Conservation (phyloP, 1,140 invertebrate species). For the Euwallacea fornicatus region DNA sequence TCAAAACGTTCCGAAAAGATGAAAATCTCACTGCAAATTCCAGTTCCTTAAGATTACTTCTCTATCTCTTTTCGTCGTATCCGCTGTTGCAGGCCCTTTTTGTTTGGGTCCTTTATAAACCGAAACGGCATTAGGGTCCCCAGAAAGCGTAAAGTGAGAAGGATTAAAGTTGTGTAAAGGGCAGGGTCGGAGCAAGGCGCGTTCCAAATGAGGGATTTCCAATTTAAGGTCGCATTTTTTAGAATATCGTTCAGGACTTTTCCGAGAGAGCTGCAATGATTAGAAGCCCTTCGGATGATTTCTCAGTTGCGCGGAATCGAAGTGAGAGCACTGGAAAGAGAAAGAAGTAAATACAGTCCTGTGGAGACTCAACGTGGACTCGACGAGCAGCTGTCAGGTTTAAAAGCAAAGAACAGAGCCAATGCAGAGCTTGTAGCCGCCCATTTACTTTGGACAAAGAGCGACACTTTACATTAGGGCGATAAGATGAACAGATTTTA, state of each 20-base stretch:
- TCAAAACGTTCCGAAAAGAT: constrained; percentile 51
- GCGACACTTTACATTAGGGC: constrained; percentile 48
- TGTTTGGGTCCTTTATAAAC: constrained; percentile 40
- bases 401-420: constrained; percentile 22
- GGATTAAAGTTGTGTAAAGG: constrained; percentile 35
- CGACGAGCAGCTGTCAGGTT: constrained; percentile 41
- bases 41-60: constrained; percentile 49
- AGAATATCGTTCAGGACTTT: too few relatives aligned
- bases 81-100: constrained; percentile 24
- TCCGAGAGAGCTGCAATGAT: too few relatives aligned
- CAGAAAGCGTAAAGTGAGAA: constrained; percentile 43
- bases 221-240: too few relatives aligned
- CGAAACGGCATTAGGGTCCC: constrained; percentile 42
- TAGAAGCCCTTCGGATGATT: too few relatives aligned
- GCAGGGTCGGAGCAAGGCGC: constrained; percentile 1
- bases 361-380: constrained; percentile 48
- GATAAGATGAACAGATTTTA: constrained; percentile 44
- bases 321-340: too few relatives aligned
- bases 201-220: too few relatives aligned
- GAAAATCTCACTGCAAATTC: constrained; percentile 50
- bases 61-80: constrained; percentile 40
- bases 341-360: constrained; percentile 10
- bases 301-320: too few relatives aligned
- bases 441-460: constrained; percentile 53
- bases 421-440: constrained; percentile 42